Conservation (phyloP, 2,888 invertebrate species). For the Brachyptera risi region DNA sequence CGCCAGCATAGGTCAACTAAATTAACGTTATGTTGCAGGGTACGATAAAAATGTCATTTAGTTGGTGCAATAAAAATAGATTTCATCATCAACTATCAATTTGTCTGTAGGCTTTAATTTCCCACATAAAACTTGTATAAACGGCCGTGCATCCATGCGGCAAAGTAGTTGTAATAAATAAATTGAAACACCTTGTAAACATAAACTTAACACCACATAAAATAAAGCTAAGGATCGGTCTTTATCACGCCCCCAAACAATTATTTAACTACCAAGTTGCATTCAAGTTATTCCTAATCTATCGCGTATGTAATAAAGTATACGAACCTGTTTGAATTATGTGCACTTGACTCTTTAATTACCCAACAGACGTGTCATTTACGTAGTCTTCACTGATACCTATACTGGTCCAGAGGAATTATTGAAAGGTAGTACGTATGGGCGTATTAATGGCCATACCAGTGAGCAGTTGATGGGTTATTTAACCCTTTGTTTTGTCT, state of each 20-base stretch:
- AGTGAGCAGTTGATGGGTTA: slow-evolving; percentile 1
- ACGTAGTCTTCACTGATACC: neutral
- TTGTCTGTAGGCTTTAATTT: slow-evolving; percentile 7
- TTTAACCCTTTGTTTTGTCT: slow-evolving; percentile 4
- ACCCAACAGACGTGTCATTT: slow-evolving; percentile 8
- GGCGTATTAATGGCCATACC: slow-evolving; percentile 11
- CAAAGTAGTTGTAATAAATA: slow-evolving; percentile 17
- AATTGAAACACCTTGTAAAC: neutral
- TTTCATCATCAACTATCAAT: slow-evolving; percentile 10
- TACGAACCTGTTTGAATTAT: slow-evolving; percentile 15
- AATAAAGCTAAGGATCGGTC: neutral
- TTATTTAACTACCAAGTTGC: slow-evolving; percentile 13
- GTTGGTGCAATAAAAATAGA: slow-evolving; percentile 11
- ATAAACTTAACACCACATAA: slow-evolving; percentile 16
- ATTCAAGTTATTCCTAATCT: slow-evolving; percentile 14
- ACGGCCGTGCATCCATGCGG: too few relatives aligned
- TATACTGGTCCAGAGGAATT: neutral
- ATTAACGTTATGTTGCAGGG: neutral
- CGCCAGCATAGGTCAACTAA: slow-evolving; percentile 9
- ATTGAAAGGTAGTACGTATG: neutral
- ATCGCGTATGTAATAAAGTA: slow-evolving; percentile 11
- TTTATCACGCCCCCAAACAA: slow-evolving; percentile 12
- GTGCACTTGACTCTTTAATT: slow-evolving; percentile 18
- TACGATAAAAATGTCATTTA: slow-evolving; percentile 18
- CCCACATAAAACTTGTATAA: slow-evolving; percentile 10